phyloP scores from a whole-genome alignment of 2,797 vertebrate genomes.

The Squalus acanthias region DNA sequence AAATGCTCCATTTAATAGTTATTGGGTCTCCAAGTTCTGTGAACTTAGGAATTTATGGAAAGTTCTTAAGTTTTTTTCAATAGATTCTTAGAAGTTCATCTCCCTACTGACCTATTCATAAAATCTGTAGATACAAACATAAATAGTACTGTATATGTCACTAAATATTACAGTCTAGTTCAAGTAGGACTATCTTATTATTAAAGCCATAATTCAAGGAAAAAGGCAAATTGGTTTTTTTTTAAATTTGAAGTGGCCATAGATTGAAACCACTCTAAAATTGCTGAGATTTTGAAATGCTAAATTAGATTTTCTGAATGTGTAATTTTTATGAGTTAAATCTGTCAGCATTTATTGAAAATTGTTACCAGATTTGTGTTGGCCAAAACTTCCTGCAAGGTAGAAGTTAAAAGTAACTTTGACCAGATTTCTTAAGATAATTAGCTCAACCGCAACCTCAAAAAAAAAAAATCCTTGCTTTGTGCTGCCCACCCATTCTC shows the following conservation, averaged over 20 bases:
- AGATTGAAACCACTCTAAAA: background rate
- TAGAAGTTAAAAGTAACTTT: background rate
- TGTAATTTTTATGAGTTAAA: background rate
- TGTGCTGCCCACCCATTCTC: background rate
- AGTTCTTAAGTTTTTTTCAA: background rate
- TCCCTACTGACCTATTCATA: background rate
- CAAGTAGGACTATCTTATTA: background rate
- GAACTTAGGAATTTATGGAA: background rate
- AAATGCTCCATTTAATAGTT: background rate
- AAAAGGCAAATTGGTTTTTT: background rate
- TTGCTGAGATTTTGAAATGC: constrained; percentile 29
- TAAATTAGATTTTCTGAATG: constrained; percentile 16
- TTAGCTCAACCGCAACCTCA: background rate
- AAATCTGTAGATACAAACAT: background rate
- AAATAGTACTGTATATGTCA: background rate
- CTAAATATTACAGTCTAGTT: too few species aligned
- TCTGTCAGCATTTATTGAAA: constrained; percentile 19
- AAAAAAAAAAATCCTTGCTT: background rate
- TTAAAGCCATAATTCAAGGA: background rate
- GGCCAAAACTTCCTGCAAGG: background rate
- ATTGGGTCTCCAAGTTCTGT: background rate
- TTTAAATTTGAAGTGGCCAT: background rate
- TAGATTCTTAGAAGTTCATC: background rate
- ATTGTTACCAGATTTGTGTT: background rate
- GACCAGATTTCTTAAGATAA: background rate